A percentile compares a stretch with the other conserved stretches of the same genome.
Evolutionary conservation across 2,113 vertebrate genomes (phyloP).

Genomic region (Malurus elegans): DNA sequence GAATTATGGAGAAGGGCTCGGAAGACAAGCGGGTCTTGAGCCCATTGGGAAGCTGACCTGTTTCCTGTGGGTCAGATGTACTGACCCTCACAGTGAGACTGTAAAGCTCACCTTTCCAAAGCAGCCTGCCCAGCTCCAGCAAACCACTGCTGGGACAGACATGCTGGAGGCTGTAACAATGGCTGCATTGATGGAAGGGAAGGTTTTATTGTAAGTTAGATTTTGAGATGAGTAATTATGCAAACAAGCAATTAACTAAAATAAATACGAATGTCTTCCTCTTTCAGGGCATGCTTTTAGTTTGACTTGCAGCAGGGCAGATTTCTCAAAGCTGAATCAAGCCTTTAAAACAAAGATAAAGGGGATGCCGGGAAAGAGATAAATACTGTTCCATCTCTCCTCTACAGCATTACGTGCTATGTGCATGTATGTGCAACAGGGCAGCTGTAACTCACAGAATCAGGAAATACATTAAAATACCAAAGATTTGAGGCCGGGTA

Average conservation of each 20-base stretch:
- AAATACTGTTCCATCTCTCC: neutral
- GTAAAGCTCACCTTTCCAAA: slow-evolving; percentile 24
- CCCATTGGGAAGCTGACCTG: neutral
- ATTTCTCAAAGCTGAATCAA: slow-evolving; percentile 15
- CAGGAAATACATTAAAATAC: slow-evolving; percentile 47
- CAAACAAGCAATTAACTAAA: slow-evolving; percentile 56
- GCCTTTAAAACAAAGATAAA: slow-evolving; percentile 11
- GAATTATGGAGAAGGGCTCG: neutral
- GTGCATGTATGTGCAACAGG: neutral
- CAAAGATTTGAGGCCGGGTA: neutral
- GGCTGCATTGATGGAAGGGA: slow-evolving; percentile 25
- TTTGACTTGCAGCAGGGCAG: neutral
- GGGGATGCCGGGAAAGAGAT: neutral
- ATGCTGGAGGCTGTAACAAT: slow-evolving; percentile 20
- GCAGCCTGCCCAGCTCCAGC: neutral
- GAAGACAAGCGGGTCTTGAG: neutral
- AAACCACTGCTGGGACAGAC: neutral
- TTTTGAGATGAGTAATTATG: slow-evolving; percentile 45
- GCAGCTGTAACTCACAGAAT: slow-evolving; percentile 28
- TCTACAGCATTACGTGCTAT: neutral
- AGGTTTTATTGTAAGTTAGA: slow-evolving; percentile 19
- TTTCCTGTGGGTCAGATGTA: neutral
- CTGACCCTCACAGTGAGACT: neutral
- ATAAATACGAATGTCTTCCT: slow-evolving; percentile 26
- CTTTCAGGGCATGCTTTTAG: neutral